phyloP scores from a whole-genome alignment of 2,113 vertebrate genomes.

The Penelope pileata region DNA sequence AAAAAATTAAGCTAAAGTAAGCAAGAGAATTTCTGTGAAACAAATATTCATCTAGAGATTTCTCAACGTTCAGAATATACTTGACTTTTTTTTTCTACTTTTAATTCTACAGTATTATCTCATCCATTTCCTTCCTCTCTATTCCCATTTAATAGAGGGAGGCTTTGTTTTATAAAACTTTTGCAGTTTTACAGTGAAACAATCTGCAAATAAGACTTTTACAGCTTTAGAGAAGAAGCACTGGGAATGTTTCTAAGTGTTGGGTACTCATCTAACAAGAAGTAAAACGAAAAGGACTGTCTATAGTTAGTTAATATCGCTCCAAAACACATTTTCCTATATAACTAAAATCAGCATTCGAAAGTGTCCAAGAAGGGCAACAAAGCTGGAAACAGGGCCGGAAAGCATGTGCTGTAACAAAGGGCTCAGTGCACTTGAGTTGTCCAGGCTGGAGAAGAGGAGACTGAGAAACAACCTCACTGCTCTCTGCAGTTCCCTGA shows the following conservation, averaged over 20 bases:
- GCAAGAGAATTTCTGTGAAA: not conserved
- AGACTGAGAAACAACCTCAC: no score
- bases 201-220: not conserved
- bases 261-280: not conserved
- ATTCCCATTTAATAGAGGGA: not conserved
- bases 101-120: not conserved
- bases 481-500: not conserved
- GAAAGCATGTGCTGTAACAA: not conserved
- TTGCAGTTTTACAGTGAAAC: not conserved
- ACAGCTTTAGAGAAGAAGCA: not conserved
- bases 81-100: not conserved
- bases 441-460: not conserved
- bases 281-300: not conserved
- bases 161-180: not conserved
- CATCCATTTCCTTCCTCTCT: not conserved
- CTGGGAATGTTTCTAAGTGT: not conserved
- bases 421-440: not conserved
- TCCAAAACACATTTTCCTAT: not conserved
- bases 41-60: not conserved
- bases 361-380: not conserved
- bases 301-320: not conserved
- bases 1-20: not conserved
- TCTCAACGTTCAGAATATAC: not conserved
- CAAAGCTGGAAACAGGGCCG: not conserved
- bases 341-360: not conserved